phyloP scores from a whole-genome alignment of 2,797 vertebrate species.

The Hemitrygon akajei region DNA sequence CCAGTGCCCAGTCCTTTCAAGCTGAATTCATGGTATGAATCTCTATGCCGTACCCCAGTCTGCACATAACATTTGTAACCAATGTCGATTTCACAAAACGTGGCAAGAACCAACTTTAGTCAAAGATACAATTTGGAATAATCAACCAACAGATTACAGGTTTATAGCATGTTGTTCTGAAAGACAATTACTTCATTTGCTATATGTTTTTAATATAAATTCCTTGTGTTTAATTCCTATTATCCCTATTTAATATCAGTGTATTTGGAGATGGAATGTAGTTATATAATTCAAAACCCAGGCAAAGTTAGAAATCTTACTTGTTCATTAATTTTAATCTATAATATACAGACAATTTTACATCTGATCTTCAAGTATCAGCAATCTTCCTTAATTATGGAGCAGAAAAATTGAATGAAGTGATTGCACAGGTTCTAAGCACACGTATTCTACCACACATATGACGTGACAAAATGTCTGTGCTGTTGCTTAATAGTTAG shows the following conservation, averaged over 20 bases:
- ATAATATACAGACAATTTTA: background rate
- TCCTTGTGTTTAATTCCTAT: background rate
- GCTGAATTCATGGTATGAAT: constrained; percentile 78
- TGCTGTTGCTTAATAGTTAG: too few species aligned
- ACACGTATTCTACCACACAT: background rate
- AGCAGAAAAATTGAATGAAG: background rate
- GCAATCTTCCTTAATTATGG: background rate
- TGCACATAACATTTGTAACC: background rate
- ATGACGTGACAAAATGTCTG: too few species aligned
- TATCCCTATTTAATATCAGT: background rate
- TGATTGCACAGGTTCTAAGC: background rate
- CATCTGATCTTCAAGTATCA: background rate
- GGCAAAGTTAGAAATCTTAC: background rate
- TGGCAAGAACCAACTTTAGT: background rate
- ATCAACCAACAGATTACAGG: background rate
- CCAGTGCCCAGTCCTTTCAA: constrained; percentile 76
- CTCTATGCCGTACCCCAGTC: background rate
- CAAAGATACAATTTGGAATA: background rate
- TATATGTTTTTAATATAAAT: background rate
- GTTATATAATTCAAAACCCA: background rate
- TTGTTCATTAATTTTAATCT: background rate
- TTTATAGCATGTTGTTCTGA: background rate
- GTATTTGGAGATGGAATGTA: background rate
- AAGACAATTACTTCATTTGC: background rate
- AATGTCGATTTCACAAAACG: too few species aligned